Evolutionary conservation across 2,113 vertebrate genomes (phyloP).

Genomic region (Vidua chalybeata): DNA sequence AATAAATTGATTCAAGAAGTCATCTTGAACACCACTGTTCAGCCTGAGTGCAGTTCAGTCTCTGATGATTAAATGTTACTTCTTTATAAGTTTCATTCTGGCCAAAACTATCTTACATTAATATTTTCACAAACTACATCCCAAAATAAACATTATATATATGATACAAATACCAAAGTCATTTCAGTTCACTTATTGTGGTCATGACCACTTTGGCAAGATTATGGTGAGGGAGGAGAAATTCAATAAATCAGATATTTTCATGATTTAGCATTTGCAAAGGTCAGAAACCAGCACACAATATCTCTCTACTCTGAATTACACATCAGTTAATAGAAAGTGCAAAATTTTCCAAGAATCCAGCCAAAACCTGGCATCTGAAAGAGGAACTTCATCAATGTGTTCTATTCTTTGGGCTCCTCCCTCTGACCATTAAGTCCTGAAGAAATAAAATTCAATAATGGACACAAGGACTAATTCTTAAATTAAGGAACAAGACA

Average conservation of each 20-base stretch:
- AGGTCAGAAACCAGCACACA: constrained; percentile 69
- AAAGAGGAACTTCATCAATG: constrained; percentile 26
- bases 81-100: constrained; percentile 57
- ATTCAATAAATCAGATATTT: constrained; percentile 71
- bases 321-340: constrained; percentile 54
- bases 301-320: constrained; percentile 51
- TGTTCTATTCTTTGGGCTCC: background rate
- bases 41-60: constrained; percentile 43
- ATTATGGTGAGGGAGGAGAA: constrained; percentile 48
- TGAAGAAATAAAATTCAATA: background rate
- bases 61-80: constrained; percentile 57
- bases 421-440: background rate
- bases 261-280: constrained; percentile 68
- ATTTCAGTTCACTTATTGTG: constrained; percentile 68
- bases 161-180: constrained; percentile 66
- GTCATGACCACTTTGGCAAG: constrained; percentile 71
- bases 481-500: background rate
- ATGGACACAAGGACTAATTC: background rate
- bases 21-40: constrained; percentile 48
- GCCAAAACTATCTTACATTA: constrained; percentile 59
- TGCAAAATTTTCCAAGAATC: constrained; percentile 66
- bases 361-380: constrained; percentile 61
- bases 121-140: constrained; percentile 64
- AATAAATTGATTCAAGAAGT: constrained; percentile 70
- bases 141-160: constrained; percentile 69